These are phyloP conservation scores for Labroides dimidiatus DNA, from an alignment of 2,797 vertebrate species.

Conservation along the genomic window DNA sequence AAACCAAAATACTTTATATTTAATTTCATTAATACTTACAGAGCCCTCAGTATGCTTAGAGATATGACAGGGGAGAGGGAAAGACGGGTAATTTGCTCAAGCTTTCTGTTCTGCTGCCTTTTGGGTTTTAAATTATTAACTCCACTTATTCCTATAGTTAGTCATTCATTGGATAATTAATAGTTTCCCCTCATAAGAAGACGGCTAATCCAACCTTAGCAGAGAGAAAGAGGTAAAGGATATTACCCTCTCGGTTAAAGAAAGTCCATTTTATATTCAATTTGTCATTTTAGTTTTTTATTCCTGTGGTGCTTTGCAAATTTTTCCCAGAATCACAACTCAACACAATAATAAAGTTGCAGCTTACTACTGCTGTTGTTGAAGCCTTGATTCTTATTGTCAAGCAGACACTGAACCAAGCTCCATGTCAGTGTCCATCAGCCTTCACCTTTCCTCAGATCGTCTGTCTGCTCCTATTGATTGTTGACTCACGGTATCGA, in stretches of 20 bases:
- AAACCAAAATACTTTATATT: conserved; percentile 34
- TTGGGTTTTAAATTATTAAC: conserved; percentile 57
- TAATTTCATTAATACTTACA: conserved; percentile 30
- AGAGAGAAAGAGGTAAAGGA: conserved; percentile 7
- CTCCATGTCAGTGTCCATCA: conserved; percentile 23
- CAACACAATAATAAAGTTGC: conserved; percentile 2
- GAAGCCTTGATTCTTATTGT: conserved; percentile 20
- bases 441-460: conserved; percentile 52
- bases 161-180: conserved; percentile 55
- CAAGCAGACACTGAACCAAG: conserved; percentile 26
- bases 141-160: conserved; percentile 44
- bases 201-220: conserved; percentile 36
- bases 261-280: conserved; percentile 1
- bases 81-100: conserved; percentile 57
- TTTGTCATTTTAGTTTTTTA: not conserved
- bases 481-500: conserved; percentile 36
- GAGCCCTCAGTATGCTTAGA: conserved; percentile 24
- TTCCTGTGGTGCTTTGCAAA: not conserved
- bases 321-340: not conserved
- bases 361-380: not conserved
- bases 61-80: conserved; percentile 40
- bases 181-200: conserved; percentile 31
- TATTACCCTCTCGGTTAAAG: conserved; percentile 17
- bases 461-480: conserved; percentile 49
- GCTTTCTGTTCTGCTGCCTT: conserved; percentile 50